Evolutionary conservation across 1,140 invertebrate species (phyloP).

Genomic region (Carcinoscorpius rotundicauda): DNA sequence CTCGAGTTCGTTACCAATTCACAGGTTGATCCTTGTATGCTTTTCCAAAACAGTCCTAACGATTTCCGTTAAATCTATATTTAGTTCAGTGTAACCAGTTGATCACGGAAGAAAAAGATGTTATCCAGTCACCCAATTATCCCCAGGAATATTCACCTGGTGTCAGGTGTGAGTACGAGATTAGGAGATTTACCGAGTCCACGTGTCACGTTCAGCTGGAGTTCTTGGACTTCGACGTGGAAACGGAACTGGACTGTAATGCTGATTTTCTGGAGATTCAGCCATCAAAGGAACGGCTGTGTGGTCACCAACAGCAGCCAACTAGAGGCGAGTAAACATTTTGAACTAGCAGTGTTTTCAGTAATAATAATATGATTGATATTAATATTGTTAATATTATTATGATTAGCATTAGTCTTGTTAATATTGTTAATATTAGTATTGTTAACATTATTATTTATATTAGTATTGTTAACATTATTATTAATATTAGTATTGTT

Average conservation of each 20-base stretch:
- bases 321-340: slow-evolving; percentile 4
- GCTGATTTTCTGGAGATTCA: slow-evolving; percentile 21
- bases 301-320: slow-evolving; percentile 11
- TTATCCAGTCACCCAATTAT: slow-evolving; percentile 20
- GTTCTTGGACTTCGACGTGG: slow-evolving; percentile 22
- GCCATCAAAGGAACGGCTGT: slow-evolving; percentile 18
- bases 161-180: slow-evolving; percentile 17
- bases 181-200: slow-evolving; percentile 10
- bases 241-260: slow-evolving; percentile 13
- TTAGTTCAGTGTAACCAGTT: slow-evolving; percentile 18
- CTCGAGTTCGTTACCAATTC: too few species aligned
- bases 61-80: too few species aligned
- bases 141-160: slow-evolving; percentile 20
- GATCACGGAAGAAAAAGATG: slow-evolving; percentile 8
- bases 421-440: too few species aligned
- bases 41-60: too few species aligned
- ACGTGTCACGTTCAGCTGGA: slow-evolving; percentile 21
- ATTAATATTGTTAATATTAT: not conserved
- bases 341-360: not conserved
- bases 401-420: not conserved
- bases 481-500: not conserved
- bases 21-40: too few species aligned
- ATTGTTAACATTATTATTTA: too few species aligned
- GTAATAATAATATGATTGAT: not conserved
- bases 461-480: not conserved